Evolutionary conservation across 2,888 invertebrate species (phyloP), one percentile per base, ranked within the genome.

Genomic region (Cerceris ruficornis): DNA sequence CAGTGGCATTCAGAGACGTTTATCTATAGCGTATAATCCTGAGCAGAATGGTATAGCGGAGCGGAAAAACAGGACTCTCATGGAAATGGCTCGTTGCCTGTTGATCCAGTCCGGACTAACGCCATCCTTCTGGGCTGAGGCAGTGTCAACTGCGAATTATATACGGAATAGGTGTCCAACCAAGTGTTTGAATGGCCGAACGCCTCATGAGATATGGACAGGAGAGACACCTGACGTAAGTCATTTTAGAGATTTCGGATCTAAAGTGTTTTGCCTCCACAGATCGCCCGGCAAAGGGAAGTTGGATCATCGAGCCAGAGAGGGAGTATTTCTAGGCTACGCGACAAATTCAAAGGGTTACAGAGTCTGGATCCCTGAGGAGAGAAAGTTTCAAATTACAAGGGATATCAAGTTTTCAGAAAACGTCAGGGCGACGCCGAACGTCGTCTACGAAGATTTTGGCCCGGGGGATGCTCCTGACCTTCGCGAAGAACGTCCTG

Each of bases 31-130:
- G 13, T 57, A 66, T 14, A 57, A 41, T 55, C 46, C 66, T 13
- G 17, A 66, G 46, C 66, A 64, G 52, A 54, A 64, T 8, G 64
- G 41, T 6, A 17, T 64, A 2, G 64, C 64, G 8, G 64, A 64
- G 9, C 50, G 64, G 9, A 64, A 52, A 15, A 64, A 64, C 49
- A 14, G 50, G n/a, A 62, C 59, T 5, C 15, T 59, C 5, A 14
- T 59, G 8, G 15, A 59, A 8, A 61, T 61, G 46, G 49, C 49
- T 14, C 9, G 28, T 13, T 57, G 41, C 0, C 7, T 61, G 6
- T 13, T 61, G 6, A 49, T 49, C 15, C 46, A 61, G 8, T 61
- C 49, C 4, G 28, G 7, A 7, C 28, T 61, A 15, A 43, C 61
- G 17, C n/a, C 61, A 9, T 8, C 1, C 8, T 64, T 54, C 41